A percentile compares a stretch with the other conserved stretches of the same genome.
Conservation (phyloP, 2,113 vertebrate genomes). For the Amazona guildingii region DNA sequence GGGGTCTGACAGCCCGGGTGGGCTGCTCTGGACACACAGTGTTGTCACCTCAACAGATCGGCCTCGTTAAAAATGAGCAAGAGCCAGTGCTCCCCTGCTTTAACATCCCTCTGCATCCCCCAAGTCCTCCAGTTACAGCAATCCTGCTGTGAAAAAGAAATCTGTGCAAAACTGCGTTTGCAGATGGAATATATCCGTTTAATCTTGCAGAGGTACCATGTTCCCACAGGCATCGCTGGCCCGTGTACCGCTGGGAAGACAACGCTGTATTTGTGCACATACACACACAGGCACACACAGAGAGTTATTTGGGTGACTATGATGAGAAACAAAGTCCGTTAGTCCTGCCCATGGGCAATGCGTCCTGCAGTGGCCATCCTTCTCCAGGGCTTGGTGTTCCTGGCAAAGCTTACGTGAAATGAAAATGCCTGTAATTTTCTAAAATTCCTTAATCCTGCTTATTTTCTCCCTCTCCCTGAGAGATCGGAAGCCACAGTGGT, state of each 20-base stretch:
- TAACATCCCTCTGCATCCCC: neutral
- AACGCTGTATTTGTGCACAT: neutral
- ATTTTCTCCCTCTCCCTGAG: constrained; percentile 63
- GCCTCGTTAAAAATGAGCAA: neutral
- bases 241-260: neutral
- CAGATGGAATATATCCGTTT: neutral
- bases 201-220: neutral
- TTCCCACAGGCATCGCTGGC: neutral
- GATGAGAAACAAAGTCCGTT: neutral
- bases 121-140: neutral
- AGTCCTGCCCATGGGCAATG: neutral
- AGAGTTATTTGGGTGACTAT: neutral
- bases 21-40: neutral
- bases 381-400: constrained; percentile 8
- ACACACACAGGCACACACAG: neutral
- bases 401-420: constrained; percentile 15
- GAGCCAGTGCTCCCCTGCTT: neutral
- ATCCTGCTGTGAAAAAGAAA: neutral
- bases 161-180: neutral
- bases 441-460: constrained; percentile 65
- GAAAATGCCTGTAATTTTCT: constrained; percentile 50
- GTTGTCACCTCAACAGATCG: neutral
- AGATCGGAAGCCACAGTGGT: constrained; percentile 45
- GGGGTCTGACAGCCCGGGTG: neutral
- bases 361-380: neutral